Base-by-base conservation (phyloP, 2,888 invertebrate species). In the Chymomyza fuscimana region DNA sequence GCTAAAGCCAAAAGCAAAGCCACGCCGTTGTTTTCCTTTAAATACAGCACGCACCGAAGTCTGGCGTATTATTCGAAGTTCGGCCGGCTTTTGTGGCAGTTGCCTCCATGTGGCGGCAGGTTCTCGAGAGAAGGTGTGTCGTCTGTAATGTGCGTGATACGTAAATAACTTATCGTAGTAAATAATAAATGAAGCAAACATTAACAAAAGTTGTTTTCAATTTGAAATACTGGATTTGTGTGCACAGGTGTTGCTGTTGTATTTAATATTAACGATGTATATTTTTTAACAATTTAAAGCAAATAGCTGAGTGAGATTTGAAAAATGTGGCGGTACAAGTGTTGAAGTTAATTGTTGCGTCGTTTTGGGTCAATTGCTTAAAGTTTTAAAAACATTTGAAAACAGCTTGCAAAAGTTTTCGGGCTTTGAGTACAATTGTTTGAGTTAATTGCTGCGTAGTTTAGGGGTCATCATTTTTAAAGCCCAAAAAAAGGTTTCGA, bases 21-120 rank as follows among this genome's bases (percentile, higher is more conserved):
- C 81, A 76, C 65, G 50, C 58, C n/a, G 78, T 69, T 65, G 50
- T 36, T 58, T 22, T n/a, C 73, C 74, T 86, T 85, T 89, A 89
- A 85, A 85, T 85, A 89, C 86, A 74, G 86, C 70, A 77, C 76
- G 86, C 81, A 81, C 79, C 60, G 77, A 71, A 77, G 87, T 84
- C 75, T 86, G 74, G 70, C 83, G 79, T 77, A 83, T 85, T 89
- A 85, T 87, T 85, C 88, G 77, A 80, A 89, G 89, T 89, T 89
- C 74, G 81, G 81, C 85, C 85, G 85, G 85, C 85, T 83, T 85
- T 87, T 82, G 81, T 77, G 67, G 78, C 87, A 74, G 65, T 73
- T 72, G 81, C 70, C 72, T 58, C 72, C 29, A 36, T 59, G 32
- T 59, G 32, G 32, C 7, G 59, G 59, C 58, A 60, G 63, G 16